Evolutionary conservation across 2,888 invertebrate species (phyloP), one percentile per base, ranked within the genome.

Genomic region (Branchellion lobata): DNA sequence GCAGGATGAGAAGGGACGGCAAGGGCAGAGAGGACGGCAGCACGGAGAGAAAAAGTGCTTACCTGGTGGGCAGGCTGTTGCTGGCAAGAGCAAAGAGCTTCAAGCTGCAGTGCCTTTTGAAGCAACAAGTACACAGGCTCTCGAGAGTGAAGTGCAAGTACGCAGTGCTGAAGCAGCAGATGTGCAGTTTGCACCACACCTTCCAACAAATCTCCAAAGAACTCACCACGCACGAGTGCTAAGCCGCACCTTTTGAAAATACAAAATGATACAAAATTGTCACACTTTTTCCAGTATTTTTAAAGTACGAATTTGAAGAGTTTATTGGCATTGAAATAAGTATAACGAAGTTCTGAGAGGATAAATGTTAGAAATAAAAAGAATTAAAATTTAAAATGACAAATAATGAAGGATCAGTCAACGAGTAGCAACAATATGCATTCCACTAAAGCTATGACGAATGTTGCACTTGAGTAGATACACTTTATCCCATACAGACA

Each of bases 31-130:
- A 0, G 2, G 2, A 51, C 24, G 53, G 18, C 24, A 75, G 24
- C 2, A 31, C 24, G 27, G 1, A 29, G 40, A 53, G 14, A 75
- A 14, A 47, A 21, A 21, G n/a, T 0, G 21, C 75, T 27, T 75
- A 47, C 29, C 53, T 75, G 47, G 5, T 61, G 65, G 57, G 65
- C 65, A 77, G n/a, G 40, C n/a, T 77, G 31, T 77, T 53, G 57
- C 47, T 77, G 27, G 53, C 34, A 24, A 77, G 57, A 21, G 61
- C 77, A n/a, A 57, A 29, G 36, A 65, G 57, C 40, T 34, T 11
- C 27, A 65, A 34, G 31, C 65, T 77, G 11, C 65, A 65, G 34
- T 34, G 40, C n/a, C 31, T 24, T 11, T 29, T 65, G 24, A 77
- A 34, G 40, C 21, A 14, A 18, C n/a, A 77, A 24, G 24, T 33